Evolutionary conservation across 2,797 vertebrate genomes (phyloP), one percentile per base, ranked within the genome.

Genomic region (Helostoma temminkii): DNA sequence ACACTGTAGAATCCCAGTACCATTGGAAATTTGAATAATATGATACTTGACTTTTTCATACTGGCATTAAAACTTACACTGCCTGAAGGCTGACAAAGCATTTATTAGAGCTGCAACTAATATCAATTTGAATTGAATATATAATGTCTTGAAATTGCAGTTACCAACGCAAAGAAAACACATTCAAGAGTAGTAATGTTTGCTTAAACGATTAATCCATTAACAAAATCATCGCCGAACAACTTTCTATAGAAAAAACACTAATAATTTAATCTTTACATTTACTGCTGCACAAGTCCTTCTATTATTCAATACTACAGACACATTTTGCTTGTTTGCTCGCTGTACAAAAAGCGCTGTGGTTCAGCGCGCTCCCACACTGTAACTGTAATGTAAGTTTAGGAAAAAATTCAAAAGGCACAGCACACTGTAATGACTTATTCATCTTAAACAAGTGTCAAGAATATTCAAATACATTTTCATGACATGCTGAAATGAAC

Each of bases 361-460:
- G 30, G 15, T 22, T 50, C 12, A 1, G 49, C 14, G 16, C 3
- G 16, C 22, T 4, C 15, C n/a, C 9, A 6, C 32, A 18, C 21
- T 67, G 16, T 12, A 26, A 22, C 9, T 26, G 16, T 36, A 18
- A 45, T 47, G 24, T 39, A 50, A 14, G 24, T 39, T 49, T 61
- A 47, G 52, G 16, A 41, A 50, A 45, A 39, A 39, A 18, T 4
- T 5, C 2, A 39, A 66, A 52, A 60, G 24, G 55, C 8, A 21
- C 36, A 16, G 28, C n/a, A 30, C 28, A 57, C 9, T 54, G 10
- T n/a, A 12, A 61, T 5, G 9, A 8, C 32, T 42, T 36, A 22
- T 10, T 34, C 19, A 66, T 53, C 39, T 41, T 9, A 54, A 53
- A 42, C 21, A 60, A 65, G n/a, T 19, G 26, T 63, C 47, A 37